These are phyloP conservation scores for Spea bombifrons DNA, from an alignment of 2,113 vertebrate species.

Conservation along the genomic window DNA sequence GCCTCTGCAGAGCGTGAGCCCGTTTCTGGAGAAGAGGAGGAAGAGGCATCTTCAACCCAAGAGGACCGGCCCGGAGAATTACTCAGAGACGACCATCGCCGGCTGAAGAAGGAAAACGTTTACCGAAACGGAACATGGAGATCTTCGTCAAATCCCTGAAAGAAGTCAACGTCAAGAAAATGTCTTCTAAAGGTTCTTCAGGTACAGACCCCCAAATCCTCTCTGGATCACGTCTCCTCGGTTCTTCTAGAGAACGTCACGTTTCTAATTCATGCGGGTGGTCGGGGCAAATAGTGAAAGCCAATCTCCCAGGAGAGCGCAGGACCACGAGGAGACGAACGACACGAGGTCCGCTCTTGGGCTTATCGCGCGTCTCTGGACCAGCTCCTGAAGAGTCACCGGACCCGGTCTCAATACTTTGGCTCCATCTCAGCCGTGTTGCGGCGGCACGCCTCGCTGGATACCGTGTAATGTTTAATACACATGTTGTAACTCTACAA, in stretches of 20 bases:
- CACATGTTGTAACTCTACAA: neutral
- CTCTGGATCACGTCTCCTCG: neutral
- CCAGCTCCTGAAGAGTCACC: neutral
- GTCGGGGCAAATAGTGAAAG: too few relatives aligned
- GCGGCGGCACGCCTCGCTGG: neutral
- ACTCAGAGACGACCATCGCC: too few relatives aligned
- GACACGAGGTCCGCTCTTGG: too few relatives aligned
- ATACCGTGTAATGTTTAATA: neutral
- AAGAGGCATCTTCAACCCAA: neutral
- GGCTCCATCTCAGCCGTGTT: neutral
- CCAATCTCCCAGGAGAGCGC: too few relatives aligned
- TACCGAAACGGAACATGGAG: too few relatives aligned
- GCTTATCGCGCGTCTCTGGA: neutral
- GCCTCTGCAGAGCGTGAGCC: neutral
- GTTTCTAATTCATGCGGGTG: too few relatives aligned
- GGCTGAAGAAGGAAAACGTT: too few relatives aligned
- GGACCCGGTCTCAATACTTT: neutral
- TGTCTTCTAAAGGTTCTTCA: too few relatives aligned
- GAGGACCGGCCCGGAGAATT: neutral
- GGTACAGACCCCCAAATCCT: neutral
- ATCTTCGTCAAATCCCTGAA: neutral
- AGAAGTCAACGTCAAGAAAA: neutral
- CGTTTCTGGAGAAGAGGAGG: neutral
- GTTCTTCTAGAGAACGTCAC: too few relatives aligned
- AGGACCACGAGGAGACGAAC: too few relatives aligned